These are phyloP conservation scores for Drosophila mauritiana DNA, from an alignment of 1,140 invertebrate genomes.

Conservation along the genomic window DNA sequence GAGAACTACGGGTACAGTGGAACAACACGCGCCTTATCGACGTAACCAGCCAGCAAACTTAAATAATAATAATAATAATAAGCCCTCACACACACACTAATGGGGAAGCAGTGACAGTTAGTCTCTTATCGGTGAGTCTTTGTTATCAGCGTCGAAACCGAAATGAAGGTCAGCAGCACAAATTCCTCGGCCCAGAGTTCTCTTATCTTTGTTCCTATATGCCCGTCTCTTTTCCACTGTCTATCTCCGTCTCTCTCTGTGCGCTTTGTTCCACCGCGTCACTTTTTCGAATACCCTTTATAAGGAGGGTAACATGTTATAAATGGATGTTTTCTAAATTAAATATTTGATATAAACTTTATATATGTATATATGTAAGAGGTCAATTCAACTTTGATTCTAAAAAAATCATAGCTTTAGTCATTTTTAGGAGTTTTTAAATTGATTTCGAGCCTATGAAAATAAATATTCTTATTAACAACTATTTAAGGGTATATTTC, in stretches of 20 bases:
- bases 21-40: constrained; percentile 53
- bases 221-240: not conserved
- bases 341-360: not conserved
- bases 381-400: too few species aligned
- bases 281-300: not conserved
- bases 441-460: not conserved
- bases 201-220: constrained; percentile 63
- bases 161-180: constrained; percentile 82
- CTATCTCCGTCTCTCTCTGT: constrained; percentile 12
- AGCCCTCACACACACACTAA: constrained; percentile 18
- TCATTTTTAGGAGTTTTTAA: not conserved
- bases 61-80: constrained; percentile 73
- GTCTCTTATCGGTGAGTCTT: constrained; percentile 62
- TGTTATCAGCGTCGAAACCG: constrained; percentile 57
- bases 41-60: constrained; percentile 67
- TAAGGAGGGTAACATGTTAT: not conserved
- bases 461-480: too few species aligned
- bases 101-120: constrained; percentile 29
- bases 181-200: constrained; percentile 56
- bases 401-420: too few species aligned
- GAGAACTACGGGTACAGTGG: constrained; percentile 21
- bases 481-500: too few species aligned
- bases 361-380: too few species aligned
- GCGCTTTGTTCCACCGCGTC: constrained; percentile 33
- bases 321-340: not conserved